These are phyloP conservation scores for Odontothrips loti DNA, from an alignment of 2,888 invertebrate species.

Conservation along the genomic window DNA sequence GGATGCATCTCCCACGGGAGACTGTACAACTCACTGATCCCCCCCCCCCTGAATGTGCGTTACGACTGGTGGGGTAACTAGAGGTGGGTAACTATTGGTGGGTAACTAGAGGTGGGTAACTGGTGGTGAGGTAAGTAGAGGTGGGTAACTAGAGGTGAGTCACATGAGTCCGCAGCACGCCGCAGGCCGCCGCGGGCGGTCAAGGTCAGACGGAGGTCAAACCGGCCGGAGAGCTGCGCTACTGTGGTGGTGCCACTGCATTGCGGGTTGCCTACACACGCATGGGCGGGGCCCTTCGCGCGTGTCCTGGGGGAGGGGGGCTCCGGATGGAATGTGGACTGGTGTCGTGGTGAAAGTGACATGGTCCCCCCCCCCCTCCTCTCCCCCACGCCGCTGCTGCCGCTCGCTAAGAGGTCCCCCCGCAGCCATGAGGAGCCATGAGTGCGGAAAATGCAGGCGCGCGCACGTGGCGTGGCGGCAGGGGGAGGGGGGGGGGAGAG, in stretches of 20 bases:
- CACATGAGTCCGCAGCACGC: not conserved
- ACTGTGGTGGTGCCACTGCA: no score
- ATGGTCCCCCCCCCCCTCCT: not conserved
- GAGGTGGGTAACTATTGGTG: no score
- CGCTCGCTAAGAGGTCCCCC: not conserved
- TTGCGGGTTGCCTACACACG: no score
- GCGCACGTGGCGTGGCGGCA: not conserved
- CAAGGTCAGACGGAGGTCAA: no score
- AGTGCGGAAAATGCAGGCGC: not conserved
- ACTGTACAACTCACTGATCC: no score
- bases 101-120: no score
- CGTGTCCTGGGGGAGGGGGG: not conserved
- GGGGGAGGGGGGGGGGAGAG: not conserved
- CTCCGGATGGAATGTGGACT: not conserved
- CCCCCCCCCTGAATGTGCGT: no score
- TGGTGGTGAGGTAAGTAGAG: no score
- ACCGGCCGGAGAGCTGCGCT: no score
- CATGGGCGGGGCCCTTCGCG: not conserved
- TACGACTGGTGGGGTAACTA: no score
- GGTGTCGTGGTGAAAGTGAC: conserved; percentile 1
- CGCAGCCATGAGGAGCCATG: not conserved
- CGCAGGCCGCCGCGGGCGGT: not conserved
- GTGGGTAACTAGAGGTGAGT: not conserved
- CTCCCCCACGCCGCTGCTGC: not conserved
- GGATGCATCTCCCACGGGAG: no score